phyloP scores from a whole-genome alignment of 1,140 invertebrate species.

The Conus ventricosus region DNA sequence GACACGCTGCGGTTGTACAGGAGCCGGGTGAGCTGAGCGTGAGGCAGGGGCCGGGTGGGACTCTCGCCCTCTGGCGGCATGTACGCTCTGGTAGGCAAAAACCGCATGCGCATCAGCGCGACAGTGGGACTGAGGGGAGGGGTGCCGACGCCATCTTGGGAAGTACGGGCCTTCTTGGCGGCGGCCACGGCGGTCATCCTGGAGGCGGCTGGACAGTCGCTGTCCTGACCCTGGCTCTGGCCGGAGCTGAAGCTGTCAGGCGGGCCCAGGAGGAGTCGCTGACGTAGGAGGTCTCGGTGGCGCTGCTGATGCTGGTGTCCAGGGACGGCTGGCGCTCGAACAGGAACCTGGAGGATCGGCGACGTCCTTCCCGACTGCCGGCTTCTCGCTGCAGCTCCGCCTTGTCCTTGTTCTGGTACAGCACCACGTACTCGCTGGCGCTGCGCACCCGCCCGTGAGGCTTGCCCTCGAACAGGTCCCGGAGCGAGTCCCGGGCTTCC shows the following conservation, averaged over 20 bases:
- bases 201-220: neutral
- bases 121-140: conserved; percentile 2
- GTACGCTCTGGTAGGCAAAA: neutral
- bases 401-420: conserved; percentile 38
- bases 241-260: conserved; percentile 38
- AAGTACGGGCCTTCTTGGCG: neutral
- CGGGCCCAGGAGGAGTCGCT: conserved; percentile 48
- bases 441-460: conserved; percentile 45
- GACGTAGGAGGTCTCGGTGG: conserved; percentile 49
- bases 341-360: conserved; percentile 24
- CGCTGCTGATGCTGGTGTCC: conserved; percentile 48
- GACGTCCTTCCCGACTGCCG: conserved; percentile 13
- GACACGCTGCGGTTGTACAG: neutral
- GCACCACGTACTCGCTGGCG: conserved; percentile 55
- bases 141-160: conserved; percentile 21
- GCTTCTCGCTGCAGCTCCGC: conserved; percentile 4
- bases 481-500: conserved; percentile 36
- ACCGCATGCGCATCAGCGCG: conserved; percentile 8
- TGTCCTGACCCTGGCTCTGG: conserved; percentile 23
- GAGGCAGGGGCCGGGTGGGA: neutral
- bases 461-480: conserved; percentile 45
- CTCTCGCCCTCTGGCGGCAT: neutral
- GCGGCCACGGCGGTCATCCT: conserved; percentile 12
- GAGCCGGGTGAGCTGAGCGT: neutral
- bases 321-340: conserved; percentile 42